Base-by-base conservation (phyloP, 2,797 vertebrate species). In the Pyrrhura leucotis region DNA sequence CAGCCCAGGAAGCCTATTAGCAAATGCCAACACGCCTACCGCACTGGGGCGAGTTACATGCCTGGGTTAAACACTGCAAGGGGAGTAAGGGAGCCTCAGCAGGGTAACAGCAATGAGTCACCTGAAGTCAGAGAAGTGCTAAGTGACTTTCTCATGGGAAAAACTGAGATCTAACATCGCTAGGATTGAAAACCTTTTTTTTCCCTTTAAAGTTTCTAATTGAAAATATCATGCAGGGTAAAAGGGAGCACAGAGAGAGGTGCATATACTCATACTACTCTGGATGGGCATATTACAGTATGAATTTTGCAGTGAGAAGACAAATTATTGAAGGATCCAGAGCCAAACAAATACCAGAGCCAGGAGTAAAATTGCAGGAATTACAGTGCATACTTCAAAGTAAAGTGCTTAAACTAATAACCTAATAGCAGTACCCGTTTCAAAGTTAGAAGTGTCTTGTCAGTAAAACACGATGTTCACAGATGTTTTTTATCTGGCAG, bases 141-240 rank as follows among this genome's bases (percentile, higher is more conserved):
- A 85, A 90, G 78, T 56, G 89, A 88, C 96, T 96, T 97, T 97
- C 96, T 97, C 96, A 0, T 96, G 97, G 96, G 97, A 97, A 96
- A 96, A 94, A 42, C 53, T 74, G 63, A 85, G 89, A 90, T 78
- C 85, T 90, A 81, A 69, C 61, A 86, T 85, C 83, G 62, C 44
- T 3, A 5, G 21, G 33, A 74, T 62, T 94, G 87, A 90, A 95
- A 92, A 62, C 8, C 6, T 13, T 31, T 31, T 37, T 7, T 39
- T 35, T 28, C 28, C 3, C 29, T 92, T 58, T 72, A 18, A 74
- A 61, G 20, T 75, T 85, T 68, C 26, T 40, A 26, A 54, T 39
- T 76, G 77, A 76, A 93, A 93, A 87, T 85, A 67, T 5, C 11
- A 35, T 31, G 13, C 37, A 19, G 68, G n/a, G 65, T 94, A 77